These are phyloP conservation scores for Glossophaga mutica DNA, from an alignment of 2,797 vertebrate genomes.

Conservation along the genomic window DNA sequence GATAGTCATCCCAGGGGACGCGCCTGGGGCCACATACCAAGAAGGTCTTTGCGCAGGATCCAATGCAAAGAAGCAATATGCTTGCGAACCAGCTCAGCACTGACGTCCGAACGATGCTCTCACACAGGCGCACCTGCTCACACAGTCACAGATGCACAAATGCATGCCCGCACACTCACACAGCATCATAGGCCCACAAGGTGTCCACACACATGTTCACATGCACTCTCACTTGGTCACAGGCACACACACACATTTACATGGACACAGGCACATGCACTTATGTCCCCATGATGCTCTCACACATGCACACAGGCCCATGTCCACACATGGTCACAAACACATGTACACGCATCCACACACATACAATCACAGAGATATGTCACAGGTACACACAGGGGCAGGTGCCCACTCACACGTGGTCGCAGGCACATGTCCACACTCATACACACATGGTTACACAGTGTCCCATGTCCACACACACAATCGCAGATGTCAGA, in stretches of 20 bases:
- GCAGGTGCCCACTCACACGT: background rate
- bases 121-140: background rate
- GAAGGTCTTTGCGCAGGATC: background rate
- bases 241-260: background rate
- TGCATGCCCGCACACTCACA: background rate
- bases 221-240: background rate
- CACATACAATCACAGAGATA: background rate
- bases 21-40: rapidly evolving
- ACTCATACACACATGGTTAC: background rate
- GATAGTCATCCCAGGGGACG: background rate
- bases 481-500: background rate
- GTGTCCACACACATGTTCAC: background rate
- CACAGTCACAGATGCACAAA: background rate
- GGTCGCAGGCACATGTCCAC: background rate
- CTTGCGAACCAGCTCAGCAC: background rate
- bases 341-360: background rate
- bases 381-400: background rate
- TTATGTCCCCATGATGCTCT: background rate
- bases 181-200: background rate
- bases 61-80: background rate
- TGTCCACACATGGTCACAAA: background rate
- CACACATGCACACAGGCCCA: background rate
- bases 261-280: rapidly evolving
- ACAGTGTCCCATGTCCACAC: too few species aligned
- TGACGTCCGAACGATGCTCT: background rate